These are phyloP conservation scores for Heliconius charithonia DNA, from an alignment of 2,888 invertebrate genomes.

Conservation along the genomic window DNA sequence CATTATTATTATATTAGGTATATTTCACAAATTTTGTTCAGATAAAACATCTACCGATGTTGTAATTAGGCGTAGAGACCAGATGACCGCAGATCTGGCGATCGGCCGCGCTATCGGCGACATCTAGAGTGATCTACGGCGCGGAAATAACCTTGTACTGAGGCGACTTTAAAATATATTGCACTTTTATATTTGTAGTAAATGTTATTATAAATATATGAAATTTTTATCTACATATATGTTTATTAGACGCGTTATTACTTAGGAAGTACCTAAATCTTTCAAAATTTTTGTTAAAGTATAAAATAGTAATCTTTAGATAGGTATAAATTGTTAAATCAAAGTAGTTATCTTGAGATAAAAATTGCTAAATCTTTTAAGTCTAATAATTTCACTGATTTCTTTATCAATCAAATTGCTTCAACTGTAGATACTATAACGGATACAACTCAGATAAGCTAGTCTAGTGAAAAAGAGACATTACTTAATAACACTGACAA, in stretches of 20 bases:
- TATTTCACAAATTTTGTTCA: slow-evolving; percentile 29
- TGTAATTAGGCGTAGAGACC: slow-evolving; percentile 44
- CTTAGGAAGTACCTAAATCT: too few relatives aligned
- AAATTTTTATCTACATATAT: not conserved
- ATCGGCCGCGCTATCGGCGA: slow-evolving; percentile 73
- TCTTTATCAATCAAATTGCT: not conserved
- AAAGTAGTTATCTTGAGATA: not conserved
- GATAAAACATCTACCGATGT: slow-evolving; percentile 44
- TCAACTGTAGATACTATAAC: not conserved
- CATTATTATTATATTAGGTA: slow-evolving; percentile 49
- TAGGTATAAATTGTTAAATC: not conserved
- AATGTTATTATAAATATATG: not conserved
- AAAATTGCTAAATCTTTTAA: not conserved
- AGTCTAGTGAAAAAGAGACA: not conserved
- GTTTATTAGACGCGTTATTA: too few relatives aligned
- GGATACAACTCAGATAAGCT: not conserved
- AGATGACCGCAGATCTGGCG: slow-evolving; percentile 75
- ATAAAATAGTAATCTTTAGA: not conserved
- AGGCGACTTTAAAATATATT: slow-evolving; percentile 27
- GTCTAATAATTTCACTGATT: slow-evolving; percentile 6
- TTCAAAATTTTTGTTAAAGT: too few relatives aligned
- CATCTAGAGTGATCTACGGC: slow-evolving; percentile 77
- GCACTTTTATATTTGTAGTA: slow-evolving; percentile 3
- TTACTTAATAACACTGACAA: not conserved
- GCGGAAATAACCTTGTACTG: slow-evolving; percentile 33